These are phyloP conservation scores for Rotaria macrura DNA, from an alignment of 2,888 invertebrate species.

Conservation along the genomic window DNA sequence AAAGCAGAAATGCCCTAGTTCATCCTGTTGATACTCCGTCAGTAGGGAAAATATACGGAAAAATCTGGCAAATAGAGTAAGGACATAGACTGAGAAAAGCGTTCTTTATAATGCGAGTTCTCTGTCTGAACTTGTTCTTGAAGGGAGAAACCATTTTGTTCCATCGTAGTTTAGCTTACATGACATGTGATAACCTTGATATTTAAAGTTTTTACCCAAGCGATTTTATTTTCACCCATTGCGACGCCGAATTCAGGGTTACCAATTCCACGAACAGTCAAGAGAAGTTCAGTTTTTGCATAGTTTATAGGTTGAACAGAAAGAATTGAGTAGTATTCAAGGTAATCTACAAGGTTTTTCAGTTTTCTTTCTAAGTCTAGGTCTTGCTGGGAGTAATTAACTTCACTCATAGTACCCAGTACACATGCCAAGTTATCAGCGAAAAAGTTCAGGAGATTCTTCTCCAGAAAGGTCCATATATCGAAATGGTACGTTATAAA, in stretches of 20 bases:
- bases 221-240: not conserved
- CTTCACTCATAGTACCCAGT: not conserved
- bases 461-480: too few relatives aligned
- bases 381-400: not conserved
- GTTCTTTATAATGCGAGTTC: too few relatives aligned
- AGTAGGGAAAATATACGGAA: too few relatives aligned
- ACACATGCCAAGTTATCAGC: not conserved
- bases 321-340: not conserved
- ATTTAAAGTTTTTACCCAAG: not conserved
- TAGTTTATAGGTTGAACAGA: not conserved
- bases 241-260: not conserved
- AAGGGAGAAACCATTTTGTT: too few relatives aligned
- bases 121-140: too few relatives aligned
- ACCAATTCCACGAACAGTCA: not conserved
- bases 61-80: too few relatives aligned
- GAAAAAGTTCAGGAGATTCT: too few relatives aligned
- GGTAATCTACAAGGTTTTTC: not conserved
- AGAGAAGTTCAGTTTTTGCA: not conserved
- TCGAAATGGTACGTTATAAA: too few relatives aligned
- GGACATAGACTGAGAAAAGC: too few relatives aligned
- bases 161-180: not conserved
- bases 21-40: too few relatives aligned
- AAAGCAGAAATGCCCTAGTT: too few relatives aligned
- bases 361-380: not conserved
- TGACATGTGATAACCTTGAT: not conserved